These are phyloP conservation scores for Labeo calbasu DNA, from an alignment of 2,797 vertebrate genomes.

Conservation along the genomic window DNA sequence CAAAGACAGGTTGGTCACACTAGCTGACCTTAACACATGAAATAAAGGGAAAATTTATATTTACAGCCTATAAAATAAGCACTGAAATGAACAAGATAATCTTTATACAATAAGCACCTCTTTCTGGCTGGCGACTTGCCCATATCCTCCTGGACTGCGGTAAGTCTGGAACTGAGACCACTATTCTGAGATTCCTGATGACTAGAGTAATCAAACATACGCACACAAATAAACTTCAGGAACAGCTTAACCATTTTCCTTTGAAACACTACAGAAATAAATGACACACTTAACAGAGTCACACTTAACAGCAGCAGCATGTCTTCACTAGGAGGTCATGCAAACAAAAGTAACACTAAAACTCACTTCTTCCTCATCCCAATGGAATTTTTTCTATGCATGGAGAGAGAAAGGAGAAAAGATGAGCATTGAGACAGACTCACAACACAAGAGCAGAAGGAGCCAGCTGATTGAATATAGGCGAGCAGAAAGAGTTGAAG, in stretches of 20 bases:
- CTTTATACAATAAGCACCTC: slow-evolving; percentile 75
- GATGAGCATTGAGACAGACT: slow-evolving; percentile 70
- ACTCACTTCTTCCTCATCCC: slow-evolving; percentile 87
- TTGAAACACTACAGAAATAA: neutral
- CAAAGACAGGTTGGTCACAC: slow-evolving; percentile 92
- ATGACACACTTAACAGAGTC: slow-evolving; percentile 39
- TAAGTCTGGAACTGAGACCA: slow-evolving; percentile 83
- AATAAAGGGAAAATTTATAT: neutral
- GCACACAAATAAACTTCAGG: slow-evolving; percentile 28
- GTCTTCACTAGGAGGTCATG: slow-evolving; percentile 49
- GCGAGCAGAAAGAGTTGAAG: slow-evolving; percentile 11
- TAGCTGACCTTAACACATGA: slow-evolving; percentile 84
- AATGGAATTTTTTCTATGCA: slow-evolving; percentile 84
- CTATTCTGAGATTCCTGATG: slow-evolving; percentile 89
- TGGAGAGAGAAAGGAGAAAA: slow-evolving; percentile 73
- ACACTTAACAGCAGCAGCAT: slow-evolving; percentile 57
- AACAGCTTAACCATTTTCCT: neutral
- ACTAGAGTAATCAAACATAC: slow-evolving; percentile 68
- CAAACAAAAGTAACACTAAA: slow-evolving; percentile 65
- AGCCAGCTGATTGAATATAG: slow-evolving; percentile 55
- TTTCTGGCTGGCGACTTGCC: slow-evolving; percentile 95
- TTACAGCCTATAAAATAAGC: neutral
- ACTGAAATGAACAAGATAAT: neutral
- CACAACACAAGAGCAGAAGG: slow-evolving; percentile 58
- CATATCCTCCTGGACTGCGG: slow-evolving; percentile 89